Evolutionary conservation across 2,888 invertebrate genomes (phyloP).

Genomic region (Eupithecia dodoneata): DNA sequence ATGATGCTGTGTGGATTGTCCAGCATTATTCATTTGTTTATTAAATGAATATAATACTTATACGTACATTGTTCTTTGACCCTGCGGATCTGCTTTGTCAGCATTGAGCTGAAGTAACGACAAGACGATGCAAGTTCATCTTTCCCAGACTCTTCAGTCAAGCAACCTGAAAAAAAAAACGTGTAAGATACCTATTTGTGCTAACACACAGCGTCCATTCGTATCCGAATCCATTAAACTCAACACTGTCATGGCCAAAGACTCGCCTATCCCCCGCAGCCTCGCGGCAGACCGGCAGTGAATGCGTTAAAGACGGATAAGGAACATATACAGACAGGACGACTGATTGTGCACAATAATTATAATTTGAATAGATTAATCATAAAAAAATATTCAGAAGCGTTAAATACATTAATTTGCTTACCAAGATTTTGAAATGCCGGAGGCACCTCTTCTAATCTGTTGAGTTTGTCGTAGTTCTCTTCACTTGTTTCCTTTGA

Average conservation of each 20-base stretch:
- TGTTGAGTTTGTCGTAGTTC: background rate
- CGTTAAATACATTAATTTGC: background rate
- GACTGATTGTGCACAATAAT: no score
- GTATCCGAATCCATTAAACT: no score
- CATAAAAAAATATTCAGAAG: background rate
- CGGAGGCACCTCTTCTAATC: background rate
- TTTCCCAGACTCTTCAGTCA: constrained; percentile 47
- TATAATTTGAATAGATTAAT: no score
- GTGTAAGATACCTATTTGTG: no score
- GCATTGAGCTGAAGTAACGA: constrained; percentile 61
- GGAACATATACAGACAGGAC: no score
- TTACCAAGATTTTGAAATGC: background rate
- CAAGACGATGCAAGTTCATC: constrained; percentile 57
- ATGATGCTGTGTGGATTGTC: no score
- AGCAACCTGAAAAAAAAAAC: constrained; percentile 17
- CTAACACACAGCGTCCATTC: no score
- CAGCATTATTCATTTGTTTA: no score
- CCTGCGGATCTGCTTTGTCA: constrained; percentile 57
- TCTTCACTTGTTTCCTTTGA: background rate
- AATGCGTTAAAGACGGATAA: no score
- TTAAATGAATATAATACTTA: constrained; percentile 33
- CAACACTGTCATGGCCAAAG: no score
- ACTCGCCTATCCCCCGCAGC: no score
- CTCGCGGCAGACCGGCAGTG: no score
- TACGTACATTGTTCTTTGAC: constrained; percentile 61